Conservation (phyloP, 2,888 invertebrate genomes). For the Drosophila rellima region DNA sequence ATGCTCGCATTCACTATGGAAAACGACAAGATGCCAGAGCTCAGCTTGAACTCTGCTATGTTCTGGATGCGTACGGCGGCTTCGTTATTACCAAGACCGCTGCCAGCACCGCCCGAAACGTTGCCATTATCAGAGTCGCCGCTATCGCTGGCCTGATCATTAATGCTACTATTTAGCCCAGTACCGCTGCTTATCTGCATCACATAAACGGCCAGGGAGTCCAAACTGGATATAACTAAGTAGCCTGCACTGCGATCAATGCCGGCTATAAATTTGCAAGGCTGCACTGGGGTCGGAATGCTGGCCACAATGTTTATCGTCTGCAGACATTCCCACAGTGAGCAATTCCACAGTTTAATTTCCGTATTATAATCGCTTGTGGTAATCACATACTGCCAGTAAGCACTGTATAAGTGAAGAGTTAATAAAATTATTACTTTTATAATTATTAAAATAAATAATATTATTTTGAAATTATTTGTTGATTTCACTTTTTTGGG, state of each 20-base stretch:
- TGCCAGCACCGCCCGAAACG: constrained; percentile 27
- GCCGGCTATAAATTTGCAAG: constrained; percentile 87
- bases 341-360: constrained; percentile 97
- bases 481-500: too few relatives aligned
- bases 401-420: constrained; percentile 86
- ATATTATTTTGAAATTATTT: not conserved
- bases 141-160: constrained; percentile 39
- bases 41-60: constrained; percentile 94
- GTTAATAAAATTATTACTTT: not conserved
- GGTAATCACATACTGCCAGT: constrained; percentile 98
- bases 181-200: constrained; percentile 88
- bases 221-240: constrained; percentile 94
- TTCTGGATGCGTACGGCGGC: constrained; percentile 89
- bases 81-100: constrained; percentile 35
- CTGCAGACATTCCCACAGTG: constrained; percentile 97
- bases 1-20: constrained; percentile 93
- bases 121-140: constrained; percentile 47
- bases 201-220: constrained; percentile 93
- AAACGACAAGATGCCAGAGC: constrained; percentile 95
- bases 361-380: constrained; percentile 96
- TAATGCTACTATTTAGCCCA: constrained; percentile 79
- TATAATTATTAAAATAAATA: not conserved
- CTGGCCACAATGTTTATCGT: constrained; percentile 89
- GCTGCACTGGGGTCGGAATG: constrained; percentile 49
- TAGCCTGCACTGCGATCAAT: constrained; percentile 95